These are phyloP conservation scores for Athalia rosae DNA, from an alignment of 2,888 invertebrate species.

Conservation along the genomic window DNA sequence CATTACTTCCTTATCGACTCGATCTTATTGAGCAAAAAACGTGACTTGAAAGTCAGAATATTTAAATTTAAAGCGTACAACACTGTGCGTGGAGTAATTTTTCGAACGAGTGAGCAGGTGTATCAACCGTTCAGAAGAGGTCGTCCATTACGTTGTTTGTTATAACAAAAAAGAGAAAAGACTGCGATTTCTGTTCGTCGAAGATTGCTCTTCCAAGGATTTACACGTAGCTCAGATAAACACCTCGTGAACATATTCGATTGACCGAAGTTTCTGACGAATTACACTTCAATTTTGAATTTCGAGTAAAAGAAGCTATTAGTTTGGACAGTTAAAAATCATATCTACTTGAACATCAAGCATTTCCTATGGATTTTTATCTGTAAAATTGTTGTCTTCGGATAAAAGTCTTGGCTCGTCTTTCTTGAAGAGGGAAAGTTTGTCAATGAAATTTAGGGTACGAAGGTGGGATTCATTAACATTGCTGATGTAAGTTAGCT, in stretches of 20 bases:
- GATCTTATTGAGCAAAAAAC: slow-evolving; percentile 13
- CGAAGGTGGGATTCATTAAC: slow-evolving; percentile 41
- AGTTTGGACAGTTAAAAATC: not conserved
- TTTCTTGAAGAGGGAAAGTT: slow-evolving; percentile 30
- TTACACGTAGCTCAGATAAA: slow-evolving; percentile 7
- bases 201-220: not conserved
- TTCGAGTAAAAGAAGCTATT: not conserved
- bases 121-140: not conserved
- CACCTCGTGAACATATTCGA: not conserved
- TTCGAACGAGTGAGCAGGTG: not conserved
- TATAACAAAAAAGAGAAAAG: slow-evolving; percentile 1
- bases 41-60: slow-evolving; percentile 18
- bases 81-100: not conserved
- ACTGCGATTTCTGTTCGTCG: not conserved
- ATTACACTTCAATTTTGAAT: not conserved
- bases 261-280: not conserved
- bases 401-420: not conserved
- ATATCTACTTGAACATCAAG: not conserved
- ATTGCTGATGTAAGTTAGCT: slow-evolving; percentile 33
- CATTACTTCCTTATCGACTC: not conserved
- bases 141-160: slow-evolving; percentile 16
- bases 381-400: not conserved
- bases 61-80: not conserved
- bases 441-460: slow-evolving; percentile 40
- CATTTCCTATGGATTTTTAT: not conserved